phyloP scores from a whole-genome alignment of 2,113 vertebrate species.

The Gopherus evgoodei region DNA sequence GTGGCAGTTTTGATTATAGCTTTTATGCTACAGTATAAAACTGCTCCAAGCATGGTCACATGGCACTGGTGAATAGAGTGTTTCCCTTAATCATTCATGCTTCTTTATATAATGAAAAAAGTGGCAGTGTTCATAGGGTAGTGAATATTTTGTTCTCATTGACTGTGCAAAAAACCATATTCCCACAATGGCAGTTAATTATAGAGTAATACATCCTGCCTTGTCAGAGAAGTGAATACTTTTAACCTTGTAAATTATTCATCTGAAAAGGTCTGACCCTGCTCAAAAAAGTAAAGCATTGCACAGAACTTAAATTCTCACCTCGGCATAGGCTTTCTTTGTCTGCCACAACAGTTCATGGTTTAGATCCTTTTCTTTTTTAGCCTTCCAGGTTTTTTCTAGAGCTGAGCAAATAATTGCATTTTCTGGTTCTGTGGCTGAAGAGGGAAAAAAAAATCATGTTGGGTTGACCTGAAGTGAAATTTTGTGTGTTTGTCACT shows the following conservation, averaged over 20 bases:
- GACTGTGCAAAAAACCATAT: neutral
- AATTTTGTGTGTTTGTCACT: neutral
- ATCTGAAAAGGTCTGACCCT: neutral
- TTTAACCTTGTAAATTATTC: neutral
- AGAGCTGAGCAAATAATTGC: neutral
- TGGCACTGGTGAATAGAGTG: neutral
- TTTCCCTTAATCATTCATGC: neutral
- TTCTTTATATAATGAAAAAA: neutral
- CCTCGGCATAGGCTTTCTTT: neutral
- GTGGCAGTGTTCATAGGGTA: neutral
- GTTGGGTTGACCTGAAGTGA: neutral
- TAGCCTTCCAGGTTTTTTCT: neutral
- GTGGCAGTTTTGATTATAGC: neutral
- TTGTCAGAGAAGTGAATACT: neutral
- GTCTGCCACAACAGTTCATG: neutral
- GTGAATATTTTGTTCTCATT: neutral
- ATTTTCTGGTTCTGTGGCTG: neutral
- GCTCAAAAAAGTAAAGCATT: conserved; percentile 6
- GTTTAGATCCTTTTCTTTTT: neutral
- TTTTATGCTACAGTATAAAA: neutral
- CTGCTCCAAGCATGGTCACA: neutral
- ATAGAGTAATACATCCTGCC: neutral
- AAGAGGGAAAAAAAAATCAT: neutral
- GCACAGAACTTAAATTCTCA: neutral
- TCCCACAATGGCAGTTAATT: neutral